Percentiles rank a stretch among this genome's conserved stretches.
Evolutionary conservation across 2,888 invertebrate species (phyloP).

Genomic region (Campoplex nolae): DNA sequence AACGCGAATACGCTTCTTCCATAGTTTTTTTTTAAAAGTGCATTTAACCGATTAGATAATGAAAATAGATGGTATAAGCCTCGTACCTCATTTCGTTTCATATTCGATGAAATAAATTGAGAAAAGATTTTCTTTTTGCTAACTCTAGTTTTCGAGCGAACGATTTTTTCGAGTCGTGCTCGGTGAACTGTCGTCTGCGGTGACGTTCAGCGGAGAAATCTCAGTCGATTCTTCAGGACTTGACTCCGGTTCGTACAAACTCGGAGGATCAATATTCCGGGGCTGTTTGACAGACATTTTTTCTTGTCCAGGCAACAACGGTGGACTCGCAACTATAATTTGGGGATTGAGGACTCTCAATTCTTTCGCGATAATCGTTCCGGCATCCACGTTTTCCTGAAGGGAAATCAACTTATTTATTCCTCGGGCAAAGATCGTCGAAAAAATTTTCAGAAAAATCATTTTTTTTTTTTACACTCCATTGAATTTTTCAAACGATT

Average conservation of each 20-base stretch:
- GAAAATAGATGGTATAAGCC: slow-evolving; percentile 16
- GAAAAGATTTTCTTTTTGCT: neutral
- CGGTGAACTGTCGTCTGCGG: slow-evolving; percentile 16
- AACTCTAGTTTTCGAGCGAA: slow-evolving; percentile 9
- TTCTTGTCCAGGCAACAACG: slow-evolving; percentile 32
- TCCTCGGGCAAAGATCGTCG: neutral
- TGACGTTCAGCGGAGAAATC: slow-evolving; percentile 13
- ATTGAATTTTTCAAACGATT: neutral
- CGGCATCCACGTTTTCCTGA: slow-evolving; percentile 53
- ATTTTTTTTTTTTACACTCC: neutral
- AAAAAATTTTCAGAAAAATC: neutral
- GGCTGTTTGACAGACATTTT: slow-evolving; percentile 28
- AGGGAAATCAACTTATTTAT: neutral
- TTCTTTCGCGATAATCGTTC: slow-evolving; percentile 45
- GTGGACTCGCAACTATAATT: slow-evolving; percentile 43
- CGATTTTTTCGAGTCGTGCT: slow-evolving; percentile 25
- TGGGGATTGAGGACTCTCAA: slow-evolving; percentile 49
- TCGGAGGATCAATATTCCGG: slow-evolving; percentile 23
- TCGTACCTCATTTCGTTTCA: slow-evolving; percentile 13
- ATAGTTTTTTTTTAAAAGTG: slow-evolving; percentile 53
- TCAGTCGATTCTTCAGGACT: slow-evolving; percentile 18
- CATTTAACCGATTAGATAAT: slow-evolving; percentile 63
- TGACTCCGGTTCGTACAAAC: slow-evolving; percentile 15
- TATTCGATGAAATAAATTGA: slow-evolving; percentile 7
- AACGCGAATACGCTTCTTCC: slow-evolving; percentile 40